A percentile compares a stretch with the other conserved stretches of the same genome.
Conservation (phyloP, 2,797 vertebrate species). For the Sebastes trivittatus region DNA sequence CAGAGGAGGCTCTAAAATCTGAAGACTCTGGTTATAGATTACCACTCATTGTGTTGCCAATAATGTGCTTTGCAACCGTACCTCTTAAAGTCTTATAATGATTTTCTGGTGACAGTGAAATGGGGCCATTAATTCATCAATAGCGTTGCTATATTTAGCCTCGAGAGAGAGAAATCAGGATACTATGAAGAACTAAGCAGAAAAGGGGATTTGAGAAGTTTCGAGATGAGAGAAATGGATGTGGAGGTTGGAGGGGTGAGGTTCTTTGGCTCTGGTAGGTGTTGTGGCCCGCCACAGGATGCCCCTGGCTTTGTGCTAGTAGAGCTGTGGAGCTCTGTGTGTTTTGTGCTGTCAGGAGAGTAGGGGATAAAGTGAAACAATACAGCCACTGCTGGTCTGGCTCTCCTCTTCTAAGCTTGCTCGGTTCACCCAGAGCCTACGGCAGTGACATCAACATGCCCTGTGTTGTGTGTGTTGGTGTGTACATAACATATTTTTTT, state of each 20-base stretch:
- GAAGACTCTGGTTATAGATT: constrained; percentile 11
- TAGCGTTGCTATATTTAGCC: constrained; percentile 25
- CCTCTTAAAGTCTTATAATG: constrained; percentile 13
- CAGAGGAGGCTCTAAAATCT: constrained; percentile 1
- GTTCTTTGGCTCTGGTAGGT: constrained; percentile 38
- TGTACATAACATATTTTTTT: neutral
- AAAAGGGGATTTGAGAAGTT: neutral
- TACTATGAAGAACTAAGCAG: neutral
- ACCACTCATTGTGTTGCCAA: constrained; percentile 22
- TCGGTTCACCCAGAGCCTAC: constrained; percentile 22
- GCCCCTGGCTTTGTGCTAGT: constrained; percentile 49
- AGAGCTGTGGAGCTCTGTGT: constrained; percentile 29
- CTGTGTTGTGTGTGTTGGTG: constrained; percentile 4
- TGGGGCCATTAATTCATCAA: constrained; percentile 15
- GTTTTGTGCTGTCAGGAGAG: constrained; percentile 70
- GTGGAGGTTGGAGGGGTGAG: constrained; percentile 13
- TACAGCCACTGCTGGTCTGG: constrained; percentile 44
- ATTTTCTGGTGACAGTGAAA: constrained; percentile 32
- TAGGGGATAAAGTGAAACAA: constrained; percentile 74
- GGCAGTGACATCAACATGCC: constrained; percentile 37
- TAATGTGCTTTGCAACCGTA: constrained; percentile 16
- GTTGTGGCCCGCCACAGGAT: constrained; percentile 23
- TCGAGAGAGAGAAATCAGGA: neutral
- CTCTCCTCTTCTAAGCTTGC: constrained; percentile 43
- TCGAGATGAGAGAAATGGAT: neutral